Conservation (phyloP, 2,113 vertebrate genomes). For the Odobenus rosmarus region DNA sequence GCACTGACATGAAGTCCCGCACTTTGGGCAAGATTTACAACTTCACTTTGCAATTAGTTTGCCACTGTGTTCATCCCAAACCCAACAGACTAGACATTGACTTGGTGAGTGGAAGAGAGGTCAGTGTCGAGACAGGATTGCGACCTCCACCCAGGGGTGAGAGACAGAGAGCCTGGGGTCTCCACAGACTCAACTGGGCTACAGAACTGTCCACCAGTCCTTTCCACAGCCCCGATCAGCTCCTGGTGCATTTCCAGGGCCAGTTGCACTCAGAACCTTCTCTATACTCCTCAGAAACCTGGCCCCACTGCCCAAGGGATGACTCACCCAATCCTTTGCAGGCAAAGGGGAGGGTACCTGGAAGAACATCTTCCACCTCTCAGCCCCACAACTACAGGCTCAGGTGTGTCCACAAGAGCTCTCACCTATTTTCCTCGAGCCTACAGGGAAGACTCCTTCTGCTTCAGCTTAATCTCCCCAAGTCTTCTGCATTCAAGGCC, state of each 20-base stretch:
- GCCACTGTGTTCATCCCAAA: no score
- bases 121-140: background rate
- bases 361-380: background rate
- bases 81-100: background rate
- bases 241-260: background rate
- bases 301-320: fast-evolving
- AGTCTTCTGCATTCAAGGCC: fast-evolving
- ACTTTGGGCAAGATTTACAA: background rate
- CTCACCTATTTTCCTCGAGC: fast-evolving
- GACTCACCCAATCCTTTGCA: background rate
- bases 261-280: background rate
- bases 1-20: background rate
- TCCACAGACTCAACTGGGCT: background rate
- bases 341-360: background rate
- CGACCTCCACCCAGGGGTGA: fast-evolving
- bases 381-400: background rate
- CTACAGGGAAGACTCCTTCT: background rate
- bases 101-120: background rate
- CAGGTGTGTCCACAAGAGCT: no score
- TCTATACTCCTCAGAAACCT: background rate
- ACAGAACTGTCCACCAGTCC: background rate
- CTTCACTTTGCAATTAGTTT: background rate
- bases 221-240: fast-evolving
- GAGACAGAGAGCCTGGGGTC: background rate
- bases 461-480: background rate